These are phyloP conservation scores for Drosophila vallismaia DNA, from an alignment of 2,888 invertebrate species.

Conservation along the genomic window DNA sequence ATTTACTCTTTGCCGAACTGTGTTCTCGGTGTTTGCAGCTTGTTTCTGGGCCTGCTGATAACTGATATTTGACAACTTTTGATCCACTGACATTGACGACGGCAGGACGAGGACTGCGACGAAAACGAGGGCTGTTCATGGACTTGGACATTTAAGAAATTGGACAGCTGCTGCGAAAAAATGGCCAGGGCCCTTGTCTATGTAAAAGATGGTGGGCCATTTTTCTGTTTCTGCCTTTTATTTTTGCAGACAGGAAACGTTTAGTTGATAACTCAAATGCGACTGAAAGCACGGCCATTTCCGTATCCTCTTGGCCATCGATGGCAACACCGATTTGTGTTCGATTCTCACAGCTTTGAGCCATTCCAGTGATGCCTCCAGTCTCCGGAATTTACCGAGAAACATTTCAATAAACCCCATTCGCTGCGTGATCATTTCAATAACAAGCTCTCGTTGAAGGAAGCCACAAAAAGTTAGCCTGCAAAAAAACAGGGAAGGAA, in stretches of 20 bases:
- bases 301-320: slow-evolving; percentile 12
- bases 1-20: slow-evolving; percentile 11
- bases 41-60: slow-evolving; percentile 75
- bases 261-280: slow-evolving; percentile 34
- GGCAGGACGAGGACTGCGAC: slow-evolving; percentile 33
- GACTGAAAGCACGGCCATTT: slow-evolving; percentile 34
- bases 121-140: slow-evolving; percentile 3
- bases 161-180: slow-evolving; percentile 65
- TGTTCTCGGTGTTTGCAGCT: slow-evolving; percentile 51
- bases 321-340: slow-evolving; percentile 7
- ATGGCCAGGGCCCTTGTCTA: slow-evolving; percentile 29
- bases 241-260: slow-evolving; percentile 28
- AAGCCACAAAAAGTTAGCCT: slow-evolving; percentile 32
- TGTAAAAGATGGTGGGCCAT: slow-evolving; percentile 43
- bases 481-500: slow-evolving; percentile 30
- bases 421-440: slow-evolving; percentile 54
- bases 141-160: slow-evolving; percentile 67
- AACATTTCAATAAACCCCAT: slow-evolving; percentile 71
- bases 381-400: slow-evolving; percentile 41
- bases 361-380: slow-evolving; percentile 12
- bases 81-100: slow-evolving; percentile 78
- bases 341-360: slow-evolving; percentile 17
- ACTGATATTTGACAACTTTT: slow-evolving; percentile 80
- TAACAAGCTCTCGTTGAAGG: slow-evolving; percentile 59
- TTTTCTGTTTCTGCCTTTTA: slow-evolving; percentile 35